Percentiles rank a stretch among this genome's conserved stretches.
These are phyloP conservation scores for Mastomys coucha DNA, from an alignment of 2,113 vertebrate genomes.

Conservation along the genomic window DNA sequence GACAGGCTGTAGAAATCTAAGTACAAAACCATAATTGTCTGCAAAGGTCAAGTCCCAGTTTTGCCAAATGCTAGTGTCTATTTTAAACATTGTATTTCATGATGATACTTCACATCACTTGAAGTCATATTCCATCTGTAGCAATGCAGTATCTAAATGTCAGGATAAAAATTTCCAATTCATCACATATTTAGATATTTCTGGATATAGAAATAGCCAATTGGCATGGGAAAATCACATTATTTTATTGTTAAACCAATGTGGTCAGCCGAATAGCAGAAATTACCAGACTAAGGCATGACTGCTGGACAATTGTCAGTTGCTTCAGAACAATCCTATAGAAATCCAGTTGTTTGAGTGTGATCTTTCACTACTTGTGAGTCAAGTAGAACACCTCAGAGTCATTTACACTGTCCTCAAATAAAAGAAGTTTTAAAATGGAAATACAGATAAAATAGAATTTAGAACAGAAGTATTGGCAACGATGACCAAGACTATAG, in stretches of 20 bases:
- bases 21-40: constrained; percentile 39
- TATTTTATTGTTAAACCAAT: background rate
- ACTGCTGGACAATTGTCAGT: background rate
- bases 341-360: background rate
- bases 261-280: background rate
- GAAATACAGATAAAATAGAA: background rate
- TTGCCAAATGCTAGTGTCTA: constrained; percentile 26
- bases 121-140: constrained; percentile 40
- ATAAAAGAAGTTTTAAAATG: background rate
- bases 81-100: constrained; percentile 58
- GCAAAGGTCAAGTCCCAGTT: constrained; percentile 36
- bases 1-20: constrained; percentile 7
- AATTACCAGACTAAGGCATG: background rate
- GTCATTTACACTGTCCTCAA: background rate
- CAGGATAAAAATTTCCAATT: constrained; percentile 35
- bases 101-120: constrained; percentile 38
- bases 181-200: constrained; percentile 31
- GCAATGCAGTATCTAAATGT: constrained; percentile 36
- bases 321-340: background rate
- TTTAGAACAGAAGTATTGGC: background rate
- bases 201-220: constrained; percentile 32
- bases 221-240: background rate
- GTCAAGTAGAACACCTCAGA: background rate
- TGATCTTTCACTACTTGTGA: background rate
- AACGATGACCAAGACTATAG: background rate